These are phyloP conservation scores for Vireo altiloquus DNA, from an alignment of 2,113 vertebrate species.

Conservation along the genomic window DNA sequence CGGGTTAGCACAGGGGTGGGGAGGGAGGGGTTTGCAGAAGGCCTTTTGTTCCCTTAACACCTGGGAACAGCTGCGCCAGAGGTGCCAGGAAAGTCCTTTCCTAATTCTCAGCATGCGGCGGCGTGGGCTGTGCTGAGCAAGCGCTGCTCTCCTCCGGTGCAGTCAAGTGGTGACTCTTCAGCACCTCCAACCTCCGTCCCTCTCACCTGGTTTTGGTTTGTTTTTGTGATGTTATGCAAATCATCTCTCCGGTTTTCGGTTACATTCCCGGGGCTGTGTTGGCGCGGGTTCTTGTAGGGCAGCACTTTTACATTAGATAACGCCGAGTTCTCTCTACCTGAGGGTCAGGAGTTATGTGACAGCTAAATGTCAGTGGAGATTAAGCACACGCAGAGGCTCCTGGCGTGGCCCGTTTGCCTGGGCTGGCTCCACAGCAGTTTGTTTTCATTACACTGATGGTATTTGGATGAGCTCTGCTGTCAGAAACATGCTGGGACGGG, in stretches of 20 bases:
- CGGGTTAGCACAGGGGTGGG: not conserved
- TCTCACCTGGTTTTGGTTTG: not conserved
- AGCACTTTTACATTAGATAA: not conserved
- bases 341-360: not conserved
- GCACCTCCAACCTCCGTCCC: not conserved
- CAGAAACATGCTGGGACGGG: not conserved
- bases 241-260: not conserved
- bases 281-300: not conserved
- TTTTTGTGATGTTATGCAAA: not conserved
- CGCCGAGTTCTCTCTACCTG: not conserved
- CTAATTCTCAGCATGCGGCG: fast-evolving
- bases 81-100: not conserved
- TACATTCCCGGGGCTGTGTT: not conserved
- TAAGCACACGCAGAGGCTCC: not conserved
- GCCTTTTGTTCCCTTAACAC: not conserved
- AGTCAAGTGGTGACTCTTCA: fast-evolving
- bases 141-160: fast-evolving
- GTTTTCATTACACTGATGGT: not conserved
- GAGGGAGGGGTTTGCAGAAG: not conserved
- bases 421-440: not conserved
- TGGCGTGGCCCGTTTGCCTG: not conserved
- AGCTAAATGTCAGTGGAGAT: not conserved
- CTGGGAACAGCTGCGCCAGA: not conserved
- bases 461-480: not conserved
- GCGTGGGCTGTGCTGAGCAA: not conserved